These are phyloP conservation scores for Cariama cristata DNA, from an alignment of 2,113 vertebrate species.

Conservation along the genomic window DNA sequence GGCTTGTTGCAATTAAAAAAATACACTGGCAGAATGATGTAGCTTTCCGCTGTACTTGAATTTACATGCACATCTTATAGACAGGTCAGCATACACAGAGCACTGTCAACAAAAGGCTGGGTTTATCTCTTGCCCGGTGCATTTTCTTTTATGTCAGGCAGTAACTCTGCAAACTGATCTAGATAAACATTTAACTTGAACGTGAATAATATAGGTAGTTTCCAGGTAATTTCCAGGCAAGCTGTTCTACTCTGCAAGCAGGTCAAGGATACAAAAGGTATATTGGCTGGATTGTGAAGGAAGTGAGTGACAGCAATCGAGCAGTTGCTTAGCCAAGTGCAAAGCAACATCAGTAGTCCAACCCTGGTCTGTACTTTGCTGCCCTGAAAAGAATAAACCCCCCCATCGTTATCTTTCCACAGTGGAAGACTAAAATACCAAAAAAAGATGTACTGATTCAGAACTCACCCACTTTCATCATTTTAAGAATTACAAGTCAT, in stretches of 20 bases:
- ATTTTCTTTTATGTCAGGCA: accelerated
- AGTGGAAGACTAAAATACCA: neutral
- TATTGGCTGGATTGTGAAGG: conserved; percentile 94
- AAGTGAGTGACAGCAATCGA: conserved; percentile 98
- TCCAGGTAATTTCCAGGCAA: neutral
- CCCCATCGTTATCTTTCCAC: neutral
- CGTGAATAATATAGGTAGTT: accelerated
- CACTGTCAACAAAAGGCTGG: neutral
- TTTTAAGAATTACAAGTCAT: neutral
- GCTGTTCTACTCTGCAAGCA: neutral
- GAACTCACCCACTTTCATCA: neutral
- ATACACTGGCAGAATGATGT: accelerated
- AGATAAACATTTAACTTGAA: neutral
- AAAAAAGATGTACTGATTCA: neutral
- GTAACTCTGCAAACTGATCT: neutral
- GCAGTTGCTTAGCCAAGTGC: conserved; percentile 97
- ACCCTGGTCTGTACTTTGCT: conserved; percentile 97
- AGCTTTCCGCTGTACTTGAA: accelerated
- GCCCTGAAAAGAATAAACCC: conserved; percentile 81
- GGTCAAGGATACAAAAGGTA: conserved; percentile 97
- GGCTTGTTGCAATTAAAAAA: neutral
- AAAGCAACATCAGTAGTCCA: conserved; percentile 95
- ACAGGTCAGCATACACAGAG: neutral
- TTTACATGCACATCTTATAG: accelerated
- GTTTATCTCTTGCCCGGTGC: accelerated